These are phyloP conservation scores for Lates calcarifer DNA, from an alignment of 2,113 vertebrate genomes.

Conservation along the genomic window DNA sequence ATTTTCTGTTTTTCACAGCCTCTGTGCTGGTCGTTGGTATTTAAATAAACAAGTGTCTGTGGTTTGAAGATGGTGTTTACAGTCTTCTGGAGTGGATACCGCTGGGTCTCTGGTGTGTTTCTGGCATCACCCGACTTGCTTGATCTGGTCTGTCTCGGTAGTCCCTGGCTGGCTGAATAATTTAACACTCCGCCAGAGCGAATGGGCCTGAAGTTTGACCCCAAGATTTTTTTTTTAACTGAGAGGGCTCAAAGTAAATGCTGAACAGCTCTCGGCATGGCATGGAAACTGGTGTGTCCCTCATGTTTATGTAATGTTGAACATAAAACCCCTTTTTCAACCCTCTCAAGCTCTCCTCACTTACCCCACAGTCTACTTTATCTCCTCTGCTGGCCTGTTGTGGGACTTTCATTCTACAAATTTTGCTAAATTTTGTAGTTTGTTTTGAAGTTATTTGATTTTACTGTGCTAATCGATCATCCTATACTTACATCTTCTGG, in stretches of 20 bases:
- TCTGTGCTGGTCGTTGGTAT: conserved; percentile 45
- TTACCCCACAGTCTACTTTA: conserved; percentile 10
- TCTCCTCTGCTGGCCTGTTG: conserved; percentile 5
- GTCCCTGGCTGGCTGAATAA: conserved; percentile 74
- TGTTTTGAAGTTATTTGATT: conserved; percentile 18
- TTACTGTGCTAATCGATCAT: not conserved
- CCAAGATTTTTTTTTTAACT: conserved; percentile 77
- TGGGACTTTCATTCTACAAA: conserved; percentile 21
- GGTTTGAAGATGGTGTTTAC: conserved; percentile 73
- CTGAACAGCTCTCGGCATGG: conserved; percentile 30
- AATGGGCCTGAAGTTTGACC: conserved; percentile 79
- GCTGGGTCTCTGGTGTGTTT: conserved; percentile 51
- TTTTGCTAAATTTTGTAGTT: not conserved
- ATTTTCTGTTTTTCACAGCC: conserved; percentile 54
- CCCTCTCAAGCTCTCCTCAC: conserved; percentile 10
- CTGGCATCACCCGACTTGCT: conserved; percentile 72
- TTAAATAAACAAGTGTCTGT: conserved; percentile 75
- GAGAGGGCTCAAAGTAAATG: conserved; percentile 71
- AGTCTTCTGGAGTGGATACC: conserved; percentile 58
- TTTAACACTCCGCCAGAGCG: conserved; percentile 70
- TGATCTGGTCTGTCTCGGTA: conserved; percentile 68
- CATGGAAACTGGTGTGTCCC: conserved; percentile 62
- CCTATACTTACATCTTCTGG: not conserved
- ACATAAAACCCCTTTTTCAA: conserved; percentile 61
- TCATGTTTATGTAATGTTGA: conserved; percentile 78